Evolutionary conservation across 2,797 vertebrate genomes (phyloP).

Genomic region (Scyliorhinus canicula): DNA sequence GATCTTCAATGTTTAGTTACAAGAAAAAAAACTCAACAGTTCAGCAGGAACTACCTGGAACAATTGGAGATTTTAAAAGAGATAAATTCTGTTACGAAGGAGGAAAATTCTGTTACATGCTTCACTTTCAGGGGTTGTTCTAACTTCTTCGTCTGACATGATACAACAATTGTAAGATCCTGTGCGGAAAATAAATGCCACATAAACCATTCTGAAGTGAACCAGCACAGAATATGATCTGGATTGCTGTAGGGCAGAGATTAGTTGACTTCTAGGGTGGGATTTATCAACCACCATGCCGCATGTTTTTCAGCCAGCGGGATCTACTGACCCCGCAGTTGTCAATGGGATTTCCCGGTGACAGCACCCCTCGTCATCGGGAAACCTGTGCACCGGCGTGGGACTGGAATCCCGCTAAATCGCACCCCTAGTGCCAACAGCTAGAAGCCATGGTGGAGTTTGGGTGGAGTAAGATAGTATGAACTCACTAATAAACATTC

Average conservation of each 20-base stretch:
- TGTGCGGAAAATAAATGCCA: neutral
- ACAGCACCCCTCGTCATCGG: no score
- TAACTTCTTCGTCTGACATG: neutral
- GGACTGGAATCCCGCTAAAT: no score
- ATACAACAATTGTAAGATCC: neutral
- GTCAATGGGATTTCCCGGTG: no score
- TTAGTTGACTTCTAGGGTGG: neutral
- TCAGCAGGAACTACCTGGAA: neutral
- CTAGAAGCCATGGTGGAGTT: no score
- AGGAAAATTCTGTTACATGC: neutral
- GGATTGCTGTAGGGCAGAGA: neutral
- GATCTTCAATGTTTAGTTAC: neutral
- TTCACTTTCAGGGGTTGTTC: neutral
- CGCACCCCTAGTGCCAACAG: no score
- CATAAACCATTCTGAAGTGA: neutral
- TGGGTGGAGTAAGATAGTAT: neutral
- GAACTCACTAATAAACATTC: no score
- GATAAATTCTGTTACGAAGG: neutral
- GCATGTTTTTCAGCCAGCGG: no score
- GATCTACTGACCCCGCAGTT: no score
- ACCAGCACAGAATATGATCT: neutral
- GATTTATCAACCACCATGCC: no score
- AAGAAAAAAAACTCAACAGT: neutral
- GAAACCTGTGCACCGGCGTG: no score
- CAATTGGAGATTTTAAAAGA: neutral